Evolutionary conservation across 2,113 vertebrate species (phyloP).

Genomic region (Bagarius yarrelli): DNA sequence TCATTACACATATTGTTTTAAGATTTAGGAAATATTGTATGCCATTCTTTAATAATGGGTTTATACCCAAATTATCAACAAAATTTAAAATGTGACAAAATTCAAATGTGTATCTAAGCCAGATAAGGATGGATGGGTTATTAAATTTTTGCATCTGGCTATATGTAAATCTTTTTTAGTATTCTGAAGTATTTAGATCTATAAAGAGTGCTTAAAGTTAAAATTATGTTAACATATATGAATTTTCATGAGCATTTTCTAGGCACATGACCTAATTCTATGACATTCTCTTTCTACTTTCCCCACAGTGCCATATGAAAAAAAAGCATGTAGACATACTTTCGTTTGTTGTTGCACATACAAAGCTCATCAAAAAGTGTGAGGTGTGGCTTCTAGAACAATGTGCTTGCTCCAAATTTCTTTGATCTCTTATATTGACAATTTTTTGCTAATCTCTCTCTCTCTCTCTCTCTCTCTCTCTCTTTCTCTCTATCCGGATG

Average conservation of each 20-base stretch:
- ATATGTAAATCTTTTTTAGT: no score
- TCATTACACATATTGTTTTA: no score
- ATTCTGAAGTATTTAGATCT: constrained; percentile 26
- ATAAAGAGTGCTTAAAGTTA: constrained; percentile 42
- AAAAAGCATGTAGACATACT: constrained; percentile 17
- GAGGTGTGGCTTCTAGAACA: constrained; percentile 13
- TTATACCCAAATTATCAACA: no score
- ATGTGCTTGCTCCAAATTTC: constrained; percentile 26
- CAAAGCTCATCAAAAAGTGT: constrained; percentile 8
- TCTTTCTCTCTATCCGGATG: not conserved
- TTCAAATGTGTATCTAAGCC: no score
- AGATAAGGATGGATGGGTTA: no score
- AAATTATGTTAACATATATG: constrained; percentile 53
- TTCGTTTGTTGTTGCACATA: constrained; percentile 20
- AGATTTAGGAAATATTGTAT: no score
- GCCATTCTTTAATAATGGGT: no score
- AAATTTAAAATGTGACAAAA: no score
- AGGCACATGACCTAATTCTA: constrained; percentile 59
- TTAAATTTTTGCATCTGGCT: no score
- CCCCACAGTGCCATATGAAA: constrained; percentile 13
- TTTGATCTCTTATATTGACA: constrained; percentile 18
- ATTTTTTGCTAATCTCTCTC: constrained; percentile 24
- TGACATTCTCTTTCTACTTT: constrained; percentile 26
- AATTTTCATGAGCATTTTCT: constrained; percentile 56
- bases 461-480: not conserved